Evolutionary conservation across 2,888 invertebrate species (phyloP), one percentile per base, ranked within the genome.

Genomic region (Drosophila hawaiiensis): DNA sequence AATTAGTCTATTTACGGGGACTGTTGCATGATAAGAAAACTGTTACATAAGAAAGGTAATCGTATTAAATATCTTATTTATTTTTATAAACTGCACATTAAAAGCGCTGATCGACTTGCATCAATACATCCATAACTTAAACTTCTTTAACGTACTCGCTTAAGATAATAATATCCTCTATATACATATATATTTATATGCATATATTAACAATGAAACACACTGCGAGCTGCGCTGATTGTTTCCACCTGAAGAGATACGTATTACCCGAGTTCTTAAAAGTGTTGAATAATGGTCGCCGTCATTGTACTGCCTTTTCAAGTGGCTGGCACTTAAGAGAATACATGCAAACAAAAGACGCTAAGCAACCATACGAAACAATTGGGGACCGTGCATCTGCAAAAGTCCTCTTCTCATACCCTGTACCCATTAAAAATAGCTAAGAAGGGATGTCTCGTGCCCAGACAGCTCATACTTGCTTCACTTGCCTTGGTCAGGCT

Each of bases 201-300:
- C 14, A 14, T 10, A 12, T 29, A 28, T 19, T 50, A 28, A 37
- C 55, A 55, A 37, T 12, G 37, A 39, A 33, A 39, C 1, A 9
- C 9, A 29, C 16, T 29, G 41, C 41, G 16, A 43, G 22, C 58
- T 19, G 29, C 22, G 31, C 22, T 31, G 41, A 43, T 58, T 58
- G 43, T 43, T 43, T 58, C 58, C 58, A 58, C 31, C 58, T 58
- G 43, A 58, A 43, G 22, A 19, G 31, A 31, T 25, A 12, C 39
- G 39, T 39, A 58, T 19, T 43, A 58, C 7, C 41, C 41, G 29
- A 31, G 31, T 58, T 22, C 22, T 25, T 10, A 31, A 16, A 41
- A 43, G 22, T 43, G 16, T 41, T 31, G 43, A 43, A 58, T 19
- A 58, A 58, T 31, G 3, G 31, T 9, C 16, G 22, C 12, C 25